Percentiles rank a stretch among this genome's conserved stretches.
phyloP scores from a whole-genome alignment of 2,888 invertebrate species.

The Agrochola lychnidis region DNA sequence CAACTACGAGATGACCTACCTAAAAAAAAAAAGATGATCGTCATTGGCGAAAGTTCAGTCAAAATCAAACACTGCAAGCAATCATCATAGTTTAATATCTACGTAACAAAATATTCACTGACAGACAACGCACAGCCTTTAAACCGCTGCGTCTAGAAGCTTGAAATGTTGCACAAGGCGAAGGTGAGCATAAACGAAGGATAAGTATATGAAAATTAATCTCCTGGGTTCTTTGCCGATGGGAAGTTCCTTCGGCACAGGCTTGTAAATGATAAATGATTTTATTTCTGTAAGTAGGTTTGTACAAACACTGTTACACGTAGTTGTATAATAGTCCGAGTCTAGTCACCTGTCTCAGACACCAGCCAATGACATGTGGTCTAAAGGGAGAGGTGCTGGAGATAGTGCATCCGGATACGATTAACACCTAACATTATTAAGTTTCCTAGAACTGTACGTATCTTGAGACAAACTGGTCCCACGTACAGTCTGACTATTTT shows the following conservation, averaged over 20 bases:
- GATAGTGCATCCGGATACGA: not conserved
- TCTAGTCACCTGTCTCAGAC: not conserved
- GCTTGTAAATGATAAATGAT: not conserved
- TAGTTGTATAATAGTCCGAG: not conserved
- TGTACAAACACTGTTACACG: too few species aligned
- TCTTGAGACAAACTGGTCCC: not conserved
- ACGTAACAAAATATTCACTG: not conserved
- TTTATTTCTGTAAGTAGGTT: too few species aligned
- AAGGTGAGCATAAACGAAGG: not conserved
- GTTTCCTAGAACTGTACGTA: not conserved
- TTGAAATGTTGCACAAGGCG: not conserved
- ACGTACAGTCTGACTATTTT: not conserved
- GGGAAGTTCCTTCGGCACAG: not conserved
- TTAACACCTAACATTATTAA: conserved; percentile 3
- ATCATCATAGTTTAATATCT: too few species aligned
- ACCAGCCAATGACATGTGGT: not conserved
- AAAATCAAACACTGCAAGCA: too few species aligned
- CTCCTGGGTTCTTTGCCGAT: not conserved
- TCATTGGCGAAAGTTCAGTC: too few species aligned
- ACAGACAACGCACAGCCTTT: not conserved
- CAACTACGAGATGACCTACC: too few species aligned
- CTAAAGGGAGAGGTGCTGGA: not conserved
- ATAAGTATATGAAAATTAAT: not conserved
- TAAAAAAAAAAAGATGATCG: too few species aligned
- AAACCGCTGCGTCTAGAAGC: not conserved